Base-by-base conservation (phyloP, 2,113 vertebrate genomes). In the Alces alces region DNA sequence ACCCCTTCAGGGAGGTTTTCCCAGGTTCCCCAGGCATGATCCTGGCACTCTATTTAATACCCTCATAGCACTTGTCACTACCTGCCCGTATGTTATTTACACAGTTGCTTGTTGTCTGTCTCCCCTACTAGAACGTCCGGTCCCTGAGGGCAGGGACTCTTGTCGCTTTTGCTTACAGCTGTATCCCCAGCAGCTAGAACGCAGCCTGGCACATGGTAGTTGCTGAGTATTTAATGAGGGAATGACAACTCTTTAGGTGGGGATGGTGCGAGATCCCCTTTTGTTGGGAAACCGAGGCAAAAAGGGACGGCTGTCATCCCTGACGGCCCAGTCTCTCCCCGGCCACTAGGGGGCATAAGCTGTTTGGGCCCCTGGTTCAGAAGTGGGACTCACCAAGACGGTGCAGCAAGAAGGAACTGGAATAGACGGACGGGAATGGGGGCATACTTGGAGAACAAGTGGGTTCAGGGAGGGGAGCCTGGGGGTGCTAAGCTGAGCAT, bases 291-390 rank as follows among this genome's bases (percentile, higher is more conserved):
- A 98, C 55, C 2, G 10, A 98, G 76, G 87, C 92, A 86, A 52
- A 47, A 57, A 86, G 57, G 30, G 39, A 17, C 25, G 28, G 61
- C 58, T 64, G 17, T 30, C 9, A 43, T 93, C 11, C 43, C 84
- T 23, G 61, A 94, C 43, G 33, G 88, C 28, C 19, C 54, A 60
- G 19, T 82, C 60, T 94, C 86, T 94, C 89, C 78, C 93, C 80
- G 7, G 80, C 96, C 97, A 97, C 95, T 50, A 98, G 97, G 94
- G 96, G 97, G 92, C 91, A 95, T 78, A 93, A 52, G 45, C 30
- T 86, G 50, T 45, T 95, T 91, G 39, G 57, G 87, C 43, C 78
- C 16, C 33, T 15, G 79, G 60, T 13, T 61, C 86, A 43, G 39
- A 76, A 92, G n/a, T 47, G 47, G 33, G 27, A 60, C 66, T 84